These are phyloP conservation scores for Amphipoea oculea DNA, from an alignment of 2,888 invertebrate genomes.

Conservation along the genomic window DNA sequence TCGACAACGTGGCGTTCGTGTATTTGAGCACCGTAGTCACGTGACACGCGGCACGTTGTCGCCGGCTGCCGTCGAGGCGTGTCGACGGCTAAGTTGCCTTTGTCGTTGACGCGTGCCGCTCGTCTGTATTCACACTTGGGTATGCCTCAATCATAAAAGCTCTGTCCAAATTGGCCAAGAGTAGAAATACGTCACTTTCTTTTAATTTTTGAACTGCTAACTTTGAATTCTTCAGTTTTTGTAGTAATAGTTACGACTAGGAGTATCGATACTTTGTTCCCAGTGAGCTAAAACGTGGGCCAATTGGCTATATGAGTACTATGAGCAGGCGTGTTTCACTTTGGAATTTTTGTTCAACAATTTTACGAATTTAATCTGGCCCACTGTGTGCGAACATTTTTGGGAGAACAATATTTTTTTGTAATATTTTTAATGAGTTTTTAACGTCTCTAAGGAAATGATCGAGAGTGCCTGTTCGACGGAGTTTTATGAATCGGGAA, in stretches of 20 bases:
- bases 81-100: too few relatives aligned
- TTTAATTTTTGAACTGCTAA: background rate
- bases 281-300: constrained; percentile 4
- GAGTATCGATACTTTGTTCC: background rate
- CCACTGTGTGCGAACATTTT: constrained; percentile 47
- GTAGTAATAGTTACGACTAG: background rate
- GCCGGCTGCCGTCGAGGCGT: too few relatives aligned
- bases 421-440: constrained; percentile 66
- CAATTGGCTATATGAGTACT: constrained; percentile 1
- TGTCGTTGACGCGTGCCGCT: too few relatives aligned
- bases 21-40: too few relatives aligned
- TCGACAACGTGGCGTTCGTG: too few relatives aligned
- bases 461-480: constrained; percentile 56
- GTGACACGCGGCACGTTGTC: too few relatives aligned
- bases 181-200: too few relatives aligned
- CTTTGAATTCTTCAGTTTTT: background rate
- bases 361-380: constrained; percentile 55
- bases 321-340: constrained; percentile 15
- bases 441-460: constrained; percentile 65
- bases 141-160: background rate
- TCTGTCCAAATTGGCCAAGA: background rate
- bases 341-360: constrained; percentile 40
- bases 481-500: constrained; percentile 55
- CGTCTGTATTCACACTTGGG: background rate
- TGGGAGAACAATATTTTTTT: constrained; percentile 47